Evolutionary conservation across 2,888 invertebrate species (phyloP).

Genomic region (Petrolisthes manimaculis): DNA sequence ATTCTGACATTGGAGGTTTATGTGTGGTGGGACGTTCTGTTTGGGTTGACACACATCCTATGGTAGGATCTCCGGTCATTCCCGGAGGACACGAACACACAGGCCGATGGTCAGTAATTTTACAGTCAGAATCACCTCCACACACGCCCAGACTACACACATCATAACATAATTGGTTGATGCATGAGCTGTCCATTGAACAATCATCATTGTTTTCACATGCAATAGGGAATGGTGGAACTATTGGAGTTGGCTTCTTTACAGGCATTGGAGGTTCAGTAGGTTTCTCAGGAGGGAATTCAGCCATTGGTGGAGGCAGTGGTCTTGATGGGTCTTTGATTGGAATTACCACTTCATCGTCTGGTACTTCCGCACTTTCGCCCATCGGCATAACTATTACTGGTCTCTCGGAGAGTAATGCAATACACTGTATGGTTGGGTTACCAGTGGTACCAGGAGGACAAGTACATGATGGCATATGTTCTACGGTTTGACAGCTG

Average conservation of each 20-base stretch:
- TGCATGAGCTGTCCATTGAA: slow-evolving; percentile 54
- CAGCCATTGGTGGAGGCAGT: not conserved
- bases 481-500: slow-evolving; percentile 79
- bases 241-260: slow-evolving; percentile 41
- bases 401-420: slow-evolving; percentile 35
- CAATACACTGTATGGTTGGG: slow-evolving; percentile 64
- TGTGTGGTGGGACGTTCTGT: slow-evolving; percentile 39
- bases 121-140: slow-evolving; percentile 80
- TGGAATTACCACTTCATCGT: slow-evolving; percentile 68
- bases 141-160: slow-evolving; percentile 80
- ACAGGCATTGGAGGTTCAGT: slow-evolving; percentile 20
- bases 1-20: slow-evolving; percentile 25
- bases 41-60: slow-evolving; percentile 33
- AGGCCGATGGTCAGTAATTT: slow-evolving; percentile 76
- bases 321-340: not conserved
- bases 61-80: slow-evolving; percentile 56
- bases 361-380: not conserved
- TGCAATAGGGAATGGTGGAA: slow-evolving; percentile 72
- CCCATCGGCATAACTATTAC: slow-evolving; percentile 25
- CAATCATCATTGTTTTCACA: slow-evolving; percentile 69
- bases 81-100: slow-evolving; percentile 60
- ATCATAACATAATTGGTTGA: slow-evolving; percentile 69
- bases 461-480: slow-evolving; percentile 80
- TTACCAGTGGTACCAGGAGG: slow-evolving; percentile 67
- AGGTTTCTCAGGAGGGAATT: slow-evolving; percentile 7